These are phyloP conservation scores for Phalacrocorax pelagicus DNA, from an alignment of 2,113 vertebrate species.

Conservation along the genomic window DNA sequence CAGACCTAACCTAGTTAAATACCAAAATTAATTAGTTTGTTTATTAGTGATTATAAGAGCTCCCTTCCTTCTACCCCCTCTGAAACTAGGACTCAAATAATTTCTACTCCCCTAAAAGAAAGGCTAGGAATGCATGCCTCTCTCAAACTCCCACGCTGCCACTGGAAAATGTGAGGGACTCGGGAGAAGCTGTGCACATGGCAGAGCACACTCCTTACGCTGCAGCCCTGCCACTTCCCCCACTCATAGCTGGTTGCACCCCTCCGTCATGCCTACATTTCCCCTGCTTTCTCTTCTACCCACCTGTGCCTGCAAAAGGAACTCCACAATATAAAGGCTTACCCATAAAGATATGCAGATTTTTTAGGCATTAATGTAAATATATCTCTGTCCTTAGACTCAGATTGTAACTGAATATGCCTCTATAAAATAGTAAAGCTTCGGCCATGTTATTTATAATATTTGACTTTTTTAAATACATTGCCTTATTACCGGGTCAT, in stretches of 20 bases:
- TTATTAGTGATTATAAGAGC: not conserved
- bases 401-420: not conserved
- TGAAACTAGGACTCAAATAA: not conserved
- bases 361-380: not conserved
- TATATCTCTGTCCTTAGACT: not conserved
- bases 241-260: not conserved
- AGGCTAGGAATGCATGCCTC: not conserved
- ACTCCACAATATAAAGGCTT: not conserved
- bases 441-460: not conserved
- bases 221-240: not conserved
- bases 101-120: not conserved
- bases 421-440: not conserved
- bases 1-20: not conserved
- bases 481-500: not conserved
- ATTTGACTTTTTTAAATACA: not conserved
- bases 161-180: fast-evolving
- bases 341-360: not conserved
- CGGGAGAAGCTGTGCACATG: not conserved
- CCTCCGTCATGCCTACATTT: not conserved
- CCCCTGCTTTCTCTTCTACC: not conserved
- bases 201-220: fast-evolving
- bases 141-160: not conserved
- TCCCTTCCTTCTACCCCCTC: not conserved
- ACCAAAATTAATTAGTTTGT: not conserved
- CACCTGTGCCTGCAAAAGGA: not conserved